Evolutionary conservation across 1,140 invertebrate species (phyloP), one percentile per base, ranked within the genome.

Genomic region (Galleria mellonella): DNA sequence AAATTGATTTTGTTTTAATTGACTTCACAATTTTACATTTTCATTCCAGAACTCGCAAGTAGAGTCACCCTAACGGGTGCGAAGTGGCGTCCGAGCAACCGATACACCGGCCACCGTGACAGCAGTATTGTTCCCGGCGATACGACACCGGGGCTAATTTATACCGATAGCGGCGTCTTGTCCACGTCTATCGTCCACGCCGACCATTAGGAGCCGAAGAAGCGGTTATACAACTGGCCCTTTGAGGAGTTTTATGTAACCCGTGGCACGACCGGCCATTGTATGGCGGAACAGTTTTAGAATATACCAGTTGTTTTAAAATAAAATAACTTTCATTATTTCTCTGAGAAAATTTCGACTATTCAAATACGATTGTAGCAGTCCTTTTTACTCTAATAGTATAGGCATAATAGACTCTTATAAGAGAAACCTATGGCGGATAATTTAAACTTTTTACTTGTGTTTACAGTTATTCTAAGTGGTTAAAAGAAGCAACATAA

Each of bases 71-170:
- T 7, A 23, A 23, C 17, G 33, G 51, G 64, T 68, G 69, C 62
- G 61, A 68, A 72, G 65, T 64, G 62, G 71, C 70, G 61, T 60
- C 63, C 64, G 59, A 66, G 75, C 66, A 69, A 59, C 61, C 62
- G 73, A 77, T 76, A 72, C 72, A 58, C 62, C 60, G 72, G 71
- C 76, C 72, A 77, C 76, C 74, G 68, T 75, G 71, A 83, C 72
- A 78, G 71, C 62, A 66, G 72, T 75, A 81, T 83, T 79, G 76
- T 83, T 83, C 62, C 59, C 46, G 47, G 62, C 64, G 61, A 72
- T 71, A 75, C 74, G 69, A 76, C 67, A 62, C 62, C 72, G 51
- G 52, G 59, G 63, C 74, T 81, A 83, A 81, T 81, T 83, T 83
- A 83, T 76, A 78, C 69, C 69, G 71, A 78, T 77, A 75, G 68